Base-by-base conservation (phyloP, 2,113 vertebrate genomes). In the Polypterus senegalus region DNA sequence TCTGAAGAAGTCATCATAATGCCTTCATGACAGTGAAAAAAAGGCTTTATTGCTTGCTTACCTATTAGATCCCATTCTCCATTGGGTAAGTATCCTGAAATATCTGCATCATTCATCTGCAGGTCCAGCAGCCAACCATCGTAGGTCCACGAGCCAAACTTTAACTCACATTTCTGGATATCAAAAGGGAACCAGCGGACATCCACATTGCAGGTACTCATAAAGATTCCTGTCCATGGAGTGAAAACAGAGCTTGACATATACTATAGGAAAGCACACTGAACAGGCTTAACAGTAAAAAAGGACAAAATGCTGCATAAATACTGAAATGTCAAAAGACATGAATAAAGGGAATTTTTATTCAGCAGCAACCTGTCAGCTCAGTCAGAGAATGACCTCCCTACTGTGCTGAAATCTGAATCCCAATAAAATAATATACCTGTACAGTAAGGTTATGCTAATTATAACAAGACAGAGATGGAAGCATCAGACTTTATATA, bases 101-200 rank as follows among this genome's bases (percentile, higher is more conserved):
- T 64, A 71, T 88, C 85, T 1, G 85, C 85, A 0, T 85, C 79
- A 0, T n/a, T 75, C 85, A 88, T 86, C 66, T 86, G 85, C 47
- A 88, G 84, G 68, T 88, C 85, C 64, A 88, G 70, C 60, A 86
- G 74, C 86, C 84, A 87, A 51, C 86, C 85, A 3, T 87, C 86
- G 10, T 83, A 86, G 0, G 86, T 86, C 86, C 86, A 88, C 0
- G 86, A 88, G 66, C 86, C 86, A 46, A 88, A 88, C 73, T 88
- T 88, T 48, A 88, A 68, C 73, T 86, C 80, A 4, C 85, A 88
- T 65, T 73, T 79, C 71, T 88, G 86, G 58, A 86, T 80, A 74
- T 88, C 86, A 9, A 88, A 88, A 7, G 86, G 86, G 63, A 88
- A 88, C 86, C 86, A 88, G 71, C 86, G 84, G 0, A 87, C 86